Evolutionary conservation across 2,113 vertebrate species (phyloP).

Genomic region (Sorex fumeus): DNA sequence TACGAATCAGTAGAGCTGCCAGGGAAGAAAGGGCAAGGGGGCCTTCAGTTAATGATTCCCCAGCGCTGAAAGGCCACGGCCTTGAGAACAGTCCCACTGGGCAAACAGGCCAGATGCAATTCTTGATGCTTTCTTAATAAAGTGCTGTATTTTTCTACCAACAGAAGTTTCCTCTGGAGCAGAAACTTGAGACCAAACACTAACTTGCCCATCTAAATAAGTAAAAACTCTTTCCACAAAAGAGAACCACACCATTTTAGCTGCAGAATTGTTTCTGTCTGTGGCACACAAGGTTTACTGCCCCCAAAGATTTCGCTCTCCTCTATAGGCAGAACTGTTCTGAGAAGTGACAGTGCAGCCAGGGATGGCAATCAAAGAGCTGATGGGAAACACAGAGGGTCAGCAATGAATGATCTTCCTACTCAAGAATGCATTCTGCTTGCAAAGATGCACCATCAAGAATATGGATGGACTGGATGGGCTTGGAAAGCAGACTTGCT

Average conservation of each 20-base stretch:
- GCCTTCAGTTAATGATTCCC: background rate
- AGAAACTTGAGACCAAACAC: slow-evolving; percentile 43
- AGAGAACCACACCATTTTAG: slow-evolving; percentile 4
- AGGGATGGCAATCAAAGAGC: background rate
- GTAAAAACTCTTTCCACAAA: slow-evolving; percentile 21
- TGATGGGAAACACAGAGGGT: background rate
- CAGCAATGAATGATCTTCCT: background rate
- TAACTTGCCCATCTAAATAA: background rate
- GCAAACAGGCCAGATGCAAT: background rate
- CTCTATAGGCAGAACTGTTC: background rate
- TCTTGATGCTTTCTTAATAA: background rate
- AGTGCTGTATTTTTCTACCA: background rate
- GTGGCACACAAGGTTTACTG: background rate
- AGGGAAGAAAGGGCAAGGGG: background rate
- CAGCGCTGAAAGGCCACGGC: background rate
- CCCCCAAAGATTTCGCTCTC: background rate
- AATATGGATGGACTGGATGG: background rate
- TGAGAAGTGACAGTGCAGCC: background rate
- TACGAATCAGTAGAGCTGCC: slow-evolving; percentile 25
- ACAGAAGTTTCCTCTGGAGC: slow-evolving; percentile 17
- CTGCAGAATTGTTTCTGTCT: background rate
- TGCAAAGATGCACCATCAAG: background rate
- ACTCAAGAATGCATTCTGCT: background rate
- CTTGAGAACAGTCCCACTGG: background rate
- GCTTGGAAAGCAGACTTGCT: background rate